phyloP scores from a whole-genome alignment of 1,140 invertebrate genomes.

The Dinoponera quadriceps region DNA sequence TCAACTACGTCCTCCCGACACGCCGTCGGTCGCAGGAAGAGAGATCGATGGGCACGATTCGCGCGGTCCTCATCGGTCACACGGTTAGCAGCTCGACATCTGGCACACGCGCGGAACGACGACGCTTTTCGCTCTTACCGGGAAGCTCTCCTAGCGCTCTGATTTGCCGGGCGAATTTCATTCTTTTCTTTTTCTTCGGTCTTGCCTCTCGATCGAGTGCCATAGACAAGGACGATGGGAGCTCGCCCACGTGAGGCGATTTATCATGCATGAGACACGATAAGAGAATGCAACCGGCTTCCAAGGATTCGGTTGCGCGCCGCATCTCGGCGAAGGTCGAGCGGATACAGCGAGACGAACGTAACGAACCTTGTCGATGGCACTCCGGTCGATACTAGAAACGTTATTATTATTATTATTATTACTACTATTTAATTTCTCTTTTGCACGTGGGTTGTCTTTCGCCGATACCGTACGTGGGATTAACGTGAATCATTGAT shows the following conservation, averaged over 20 bases:
- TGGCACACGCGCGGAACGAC: constrained; percentile 5
- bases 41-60: constrained; percentile 9
- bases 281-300: neutral
- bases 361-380: constrained; percentile 34
- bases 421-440: constrained; percentile 53
- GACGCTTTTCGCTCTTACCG: neutral
- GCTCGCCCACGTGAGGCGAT: neutral
- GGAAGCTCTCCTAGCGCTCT: neutral
- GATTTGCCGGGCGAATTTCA: constrained; percentile 1
- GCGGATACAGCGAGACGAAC: neutral
- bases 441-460: constrained; percentile 22
- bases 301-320: neutral
- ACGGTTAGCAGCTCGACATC: constrained; percentile 10
- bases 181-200: neutral
- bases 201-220: neutral
- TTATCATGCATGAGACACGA: neutral
- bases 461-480: neutral
- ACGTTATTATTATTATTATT: constrained; percentile 37
- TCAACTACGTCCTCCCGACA: neutral
- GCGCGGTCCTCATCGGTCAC: neutral
- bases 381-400: neutral
- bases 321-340: constrained; percentile 2
- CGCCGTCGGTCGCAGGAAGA: neutral
- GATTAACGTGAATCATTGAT: neutral
- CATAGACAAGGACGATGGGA: neutral